These are phyloP conservation scores for Drosophila funebris DNA, from an alignment of 1,140 invertebrate species.

Conservation along the genomic window DNA sequence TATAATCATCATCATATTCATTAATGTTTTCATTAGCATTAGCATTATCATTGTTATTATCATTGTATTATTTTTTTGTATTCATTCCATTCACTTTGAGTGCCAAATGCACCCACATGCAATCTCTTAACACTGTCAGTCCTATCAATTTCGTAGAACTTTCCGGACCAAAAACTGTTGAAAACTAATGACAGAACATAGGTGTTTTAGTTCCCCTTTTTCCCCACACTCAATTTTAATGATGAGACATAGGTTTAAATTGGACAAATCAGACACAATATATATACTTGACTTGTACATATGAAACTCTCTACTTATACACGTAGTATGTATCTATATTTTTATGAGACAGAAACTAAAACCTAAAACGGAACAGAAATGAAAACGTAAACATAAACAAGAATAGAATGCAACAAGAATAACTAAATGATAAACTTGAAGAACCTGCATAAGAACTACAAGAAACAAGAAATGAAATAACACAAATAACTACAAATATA, in stretches of 20 bases:
- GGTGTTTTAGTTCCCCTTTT: background rate
- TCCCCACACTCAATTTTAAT: background rate
- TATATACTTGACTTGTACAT: slow-evolving; percentile 2
- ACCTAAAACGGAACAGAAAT: background rate
- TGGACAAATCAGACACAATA: slow-evolving; percentile 13
- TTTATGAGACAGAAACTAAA: slow-evolving; percentile 2
- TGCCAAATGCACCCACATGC: slow-evolving; percentile 37
- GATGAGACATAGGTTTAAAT: slow-evolving; percentile 3
- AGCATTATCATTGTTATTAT: background rate
- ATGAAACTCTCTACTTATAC: slow-evolving; percentile 4
- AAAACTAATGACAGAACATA: background rate
- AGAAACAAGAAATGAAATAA: background rate
- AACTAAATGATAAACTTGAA: slow-evolving; percentile 6
- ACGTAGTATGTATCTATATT: slow-evolving; percentile 11
- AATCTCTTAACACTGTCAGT: background rate
- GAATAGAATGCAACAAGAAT: slow-evolving; percentile 3
- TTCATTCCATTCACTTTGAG: slow-evolving; percentile 15
- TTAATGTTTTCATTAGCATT: background rate
- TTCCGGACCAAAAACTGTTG: slow-evolving; percentile 27
- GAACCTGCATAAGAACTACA: slow-evolving; percentile 5
- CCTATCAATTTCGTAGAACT: background rate
- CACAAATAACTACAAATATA: background rate
- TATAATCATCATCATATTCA: background rate
- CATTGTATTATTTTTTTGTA: background rate
- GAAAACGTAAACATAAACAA: slow-evolving; percentile 4